phyloP scores from a whole-genome alignment of 2,797 vertebrate species.

The Coranthus polyacanthus region DNA sequence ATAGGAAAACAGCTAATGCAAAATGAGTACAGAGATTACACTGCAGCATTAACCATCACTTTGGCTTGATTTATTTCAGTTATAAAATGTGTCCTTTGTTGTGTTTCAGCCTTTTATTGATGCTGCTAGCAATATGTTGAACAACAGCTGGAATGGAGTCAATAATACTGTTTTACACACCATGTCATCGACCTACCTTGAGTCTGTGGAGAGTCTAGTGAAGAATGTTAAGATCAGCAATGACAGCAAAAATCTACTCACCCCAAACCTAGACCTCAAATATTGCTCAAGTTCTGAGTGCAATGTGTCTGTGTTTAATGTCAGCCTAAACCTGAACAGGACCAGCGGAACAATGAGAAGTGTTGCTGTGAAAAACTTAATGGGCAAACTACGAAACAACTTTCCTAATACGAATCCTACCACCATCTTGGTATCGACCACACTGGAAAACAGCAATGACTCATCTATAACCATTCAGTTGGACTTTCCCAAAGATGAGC shows the following conservation, averaged over 20 bases:
- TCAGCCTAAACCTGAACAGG: slow-evolving; percentile 58
- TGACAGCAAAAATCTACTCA: background rate
- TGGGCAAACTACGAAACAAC: slow-evolving; percentile 58
- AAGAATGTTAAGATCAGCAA: slow-evolving; percentile 65
- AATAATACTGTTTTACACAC: fast-evolving
- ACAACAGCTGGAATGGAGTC: slow-evolving; percentile 42
- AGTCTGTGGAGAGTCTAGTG: slow-evolving; percentile 79
- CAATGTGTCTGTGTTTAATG: slow-evolving; percentile 49
- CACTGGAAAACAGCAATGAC: slow-evolving; percentile 27
- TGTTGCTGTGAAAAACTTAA: slow-evolving; percentile 77
- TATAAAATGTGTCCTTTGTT: slow-evolving; percentile 5
- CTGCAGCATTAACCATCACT: no score
- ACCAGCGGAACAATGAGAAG: slow-evolving; percentile 66
- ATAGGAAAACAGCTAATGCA: no score
- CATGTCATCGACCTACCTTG: slow-evolving; percentile 76
- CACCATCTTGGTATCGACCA: slow-evolving; percentile 72
- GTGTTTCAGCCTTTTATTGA: slow-evolving; percentile 76
- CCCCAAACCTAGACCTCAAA: slow-evolving; percentile 74
- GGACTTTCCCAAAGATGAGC: slow-evolving; percentile 51
- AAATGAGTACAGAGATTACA: no score
- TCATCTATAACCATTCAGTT: slow-evolving; percentile 58
- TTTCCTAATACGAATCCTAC: fast-evolving
- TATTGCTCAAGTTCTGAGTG: slow-evolving; percentile 63
- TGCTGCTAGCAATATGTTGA: slow-evolving; percentile 81
- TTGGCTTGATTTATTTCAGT: no score